A percentile compares a stretch with the other conserved stretches of the same genome.
Evolutionary conservation across 2,888 invertebrate species (phyloP).

Genomic region (Sinotaia quadrata): DNA sequence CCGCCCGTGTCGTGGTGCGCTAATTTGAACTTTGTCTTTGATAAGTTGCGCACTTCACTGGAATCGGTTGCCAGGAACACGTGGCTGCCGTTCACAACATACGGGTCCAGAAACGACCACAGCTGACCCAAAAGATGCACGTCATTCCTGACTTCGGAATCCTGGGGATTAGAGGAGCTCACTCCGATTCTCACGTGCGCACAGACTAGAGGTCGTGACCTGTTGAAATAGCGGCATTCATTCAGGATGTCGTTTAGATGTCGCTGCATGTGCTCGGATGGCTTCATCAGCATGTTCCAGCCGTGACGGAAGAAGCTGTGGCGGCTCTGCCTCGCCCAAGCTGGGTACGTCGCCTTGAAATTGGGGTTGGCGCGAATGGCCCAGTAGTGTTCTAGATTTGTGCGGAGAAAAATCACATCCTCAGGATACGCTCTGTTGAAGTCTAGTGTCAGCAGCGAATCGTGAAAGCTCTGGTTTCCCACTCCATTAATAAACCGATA

Average conservation of each 20-base stretch:
- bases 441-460: slow-evolving; percentile 19
- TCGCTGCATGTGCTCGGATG: slow-evolving; percentile 18
- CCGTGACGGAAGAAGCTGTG: slow-evolving; percentile 27
- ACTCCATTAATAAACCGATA: neutral
- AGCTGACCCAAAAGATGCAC: slow-evolving; percentile 13
- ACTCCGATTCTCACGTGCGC: slow-evolving; percentile 30
- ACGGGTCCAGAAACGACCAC: slow-evolving; percentile 35
- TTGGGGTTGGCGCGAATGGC: slow-evolving; percentile 17
- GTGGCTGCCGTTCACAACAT: slow-evolving; percentile 29
- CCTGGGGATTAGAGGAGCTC: slow-evolving; percentile 18
- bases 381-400: slow-evolving; percentile 23
- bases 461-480: neutral
- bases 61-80: slow-evolving; percentile 37
- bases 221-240: neutral
- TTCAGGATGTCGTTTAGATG: neutral
- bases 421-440: slow-evolving; percentile 23
- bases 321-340: slow-evolving; percentile 23
- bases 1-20: slow-evolving; percentile 26
- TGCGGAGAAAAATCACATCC: slow-evolving; percentile 25
- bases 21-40: slow-evolving; percentile 15
- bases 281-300: slow-evolving; percentile 33
- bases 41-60: slow-evolving; percentile 9
- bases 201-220: slow-evolving; percentile 17
- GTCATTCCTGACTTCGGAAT: slow-evolving; percentile 15
- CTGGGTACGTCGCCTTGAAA: slow-evolving; percentile 24